phyloP scores from a whole-genome alignment of 2,113 vertebrate genomes.

The Chionodraco myersi region DNA sequence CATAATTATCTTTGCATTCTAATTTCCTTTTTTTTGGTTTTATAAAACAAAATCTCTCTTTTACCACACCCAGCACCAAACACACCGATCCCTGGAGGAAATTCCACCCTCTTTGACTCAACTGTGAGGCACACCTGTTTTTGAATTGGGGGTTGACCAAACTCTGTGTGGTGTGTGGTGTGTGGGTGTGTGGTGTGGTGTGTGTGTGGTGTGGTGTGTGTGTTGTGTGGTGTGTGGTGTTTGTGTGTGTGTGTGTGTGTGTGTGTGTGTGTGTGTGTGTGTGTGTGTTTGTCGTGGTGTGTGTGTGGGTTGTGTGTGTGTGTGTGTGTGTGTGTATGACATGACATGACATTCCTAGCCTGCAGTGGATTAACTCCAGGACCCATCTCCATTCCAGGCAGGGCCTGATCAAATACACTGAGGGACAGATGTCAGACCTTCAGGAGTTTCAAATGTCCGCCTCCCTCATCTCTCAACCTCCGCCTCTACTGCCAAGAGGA shows the following conservation, averaged over 20 bases:
- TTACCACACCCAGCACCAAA: conserved; percentile 51
- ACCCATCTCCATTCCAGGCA: conserved; percentile 61
- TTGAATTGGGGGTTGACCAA: conserved; percentile 65
- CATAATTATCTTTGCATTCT: no score
- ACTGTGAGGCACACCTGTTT: conserved; percentile 72
- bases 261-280: conserved; percentile 18
- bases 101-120: conserved; percentile 57
- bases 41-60: neutral
- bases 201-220: conserved; percentile 7
- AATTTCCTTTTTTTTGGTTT: no score
- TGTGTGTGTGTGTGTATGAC: conserved; percentile 30
- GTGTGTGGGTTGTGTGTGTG: conserved; percentile 45
- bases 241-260: conserved; percentile 19
- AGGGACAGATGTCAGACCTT: conserved; percentile 71
- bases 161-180: no score
- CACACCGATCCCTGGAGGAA: conserved; percentile 47
- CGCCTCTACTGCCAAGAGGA: conserved; percentile 19
- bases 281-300: conserved; percentile 40
- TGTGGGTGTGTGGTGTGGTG: no score
- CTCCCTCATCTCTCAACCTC: conserved; percentile 34
- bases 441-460: conserved; percentile 63
- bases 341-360: conserved; percentile 71
- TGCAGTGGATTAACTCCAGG: conserved; percentile 73
- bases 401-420: conserved; percentile 65
- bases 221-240: conserved; percentile 16